Percentiles rank a stretch among this genome's conserved stretches.
These are phyloP conservation scores for Cryptocephalus moraei DNA, from an alignment of 2,888 invertebrate species.

Conservation along the genomic window DNA sequence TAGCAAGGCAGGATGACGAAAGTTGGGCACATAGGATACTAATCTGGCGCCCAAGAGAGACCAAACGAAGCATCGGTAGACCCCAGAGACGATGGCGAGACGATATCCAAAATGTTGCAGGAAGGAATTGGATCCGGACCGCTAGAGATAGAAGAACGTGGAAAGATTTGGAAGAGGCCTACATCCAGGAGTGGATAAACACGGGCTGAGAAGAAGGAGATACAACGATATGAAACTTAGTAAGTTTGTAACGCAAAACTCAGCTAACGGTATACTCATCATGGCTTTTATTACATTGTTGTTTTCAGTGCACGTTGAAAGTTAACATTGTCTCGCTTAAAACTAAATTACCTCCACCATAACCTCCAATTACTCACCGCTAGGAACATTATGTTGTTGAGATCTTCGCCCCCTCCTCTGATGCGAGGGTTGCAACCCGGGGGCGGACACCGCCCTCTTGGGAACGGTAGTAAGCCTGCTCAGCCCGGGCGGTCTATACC, in stretches of 20 bases:
- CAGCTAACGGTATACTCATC: neutral
- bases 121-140: too few species aligned
- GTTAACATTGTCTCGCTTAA: neutral
- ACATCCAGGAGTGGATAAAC: too few species aligned
- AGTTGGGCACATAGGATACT: too few species aligned
- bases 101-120: too few species aligned
- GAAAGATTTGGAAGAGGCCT: too few species aligned
- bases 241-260: neutral
- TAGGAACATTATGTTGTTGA: conserved; percentile 34
- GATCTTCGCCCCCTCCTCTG: conserved; percentile 44
- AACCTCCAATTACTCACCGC: conserved; percentile 44
- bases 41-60: too few species aligned
- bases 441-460: conserved; percentile 65
- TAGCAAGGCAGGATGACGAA: too few species aligned
- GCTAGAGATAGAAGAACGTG: too few species aligned
- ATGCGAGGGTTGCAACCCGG: conserved; percentile 60
- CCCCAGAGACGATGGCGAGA: too few species aligned
- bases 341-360: conserved; percentile 2
- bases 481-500: conserved; percentile 78
- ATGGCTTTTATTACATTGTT: neutral
- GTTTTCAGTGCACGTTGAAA: neutral
- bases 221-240: too few species aligned
- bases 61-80: too few species aligned
- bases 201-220: too few species aligned
- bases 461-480: conserved; percentile 49